Evolutionary conservation across 1,140 invertebrate genomes (phyloP), one percentile per base, ranked within the genome.

Genomic region (Acyrthosiphon pisum): DNA sequence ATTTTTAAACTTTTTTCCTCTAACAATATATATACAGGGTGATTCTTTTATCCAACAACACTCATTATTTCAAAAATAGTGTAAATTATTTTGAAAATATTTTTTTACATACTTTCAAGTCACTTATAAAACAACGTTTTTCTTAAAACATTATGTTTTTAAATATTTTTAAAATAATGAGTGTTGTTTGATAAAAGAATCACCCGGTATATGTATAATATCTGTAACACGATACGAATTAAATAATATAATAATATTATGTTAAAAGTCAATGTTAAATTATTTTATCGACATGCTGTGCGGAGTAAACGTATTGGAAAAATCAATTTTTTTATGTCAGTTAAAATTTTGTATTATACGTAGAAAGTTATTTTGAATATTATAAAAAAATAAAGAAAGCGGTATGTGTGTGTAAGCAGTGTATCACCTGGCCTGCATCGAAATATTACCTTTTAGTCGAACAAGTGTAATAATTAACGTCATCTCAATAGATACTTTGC

Each of bases 311-410:
- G 8, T 14, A 14, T n/a, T 68, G 4, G 14, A n/a, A 76, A 76
- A 76, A 76, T 35, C 60, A 18, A 76, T n/a, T 86, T 46, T 86
- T 86, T n/a, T 86, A 86, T 23, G 23, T 46, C 8, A 1, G 6
- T 46, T 46, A 20, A 86, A 86, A 48, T 26, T 30, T 30, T 30
- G 6, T 46, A 46, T 26, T 86, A 41, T 41, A 41, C 26, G 41
- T 46, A 86, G 44, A 86, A 46, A 86, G 84, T 86, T 30, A 86
- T 86, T 86, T 86, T 86, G 22, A 86, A 46, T 86, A 86, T 86
- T 44, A 46, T 86, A n/a, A 41, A 44, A 44, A 86, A 44, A 86
- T 44, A 46, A 46, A 48, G 44, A 86, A 86, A 46, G 84, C 30
- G 14, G 41, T 23, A 23, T 44, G 26, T 6, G 41, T 46, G 41